Base-by-base conservation (phyloP, 2,888 invertebrate genomes). In the Machimus rusticus region DNA sequence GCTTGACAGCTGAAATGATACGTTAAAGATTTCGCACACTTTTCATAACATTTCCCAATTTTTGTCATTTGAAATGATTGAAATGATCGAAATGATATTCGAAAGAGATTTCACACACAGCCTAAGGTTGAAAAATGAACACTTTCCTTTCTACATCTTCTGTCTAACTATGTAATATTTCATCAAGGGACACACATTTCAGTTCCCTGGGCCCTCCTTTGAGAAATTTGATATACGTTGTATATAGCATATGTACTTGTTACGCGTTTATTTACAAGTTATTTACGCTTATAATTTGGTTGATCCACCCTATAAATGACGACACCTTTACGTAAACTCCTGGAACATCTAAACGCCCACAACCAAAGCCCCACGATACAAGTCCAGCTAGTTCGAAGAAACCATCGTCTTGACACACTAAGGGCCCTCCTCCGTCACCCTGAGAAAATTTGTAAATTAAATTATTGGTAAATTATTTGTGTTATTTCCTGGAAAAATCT, bases 251-350 rank as follows among this genome's bases (percentile, higher is more conserved):
- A n/a, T 51, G 5, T 37, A 57, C 14, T 86, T 86, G 12, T 46
- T 23, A 88, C 88, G 51, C 8, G 1, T 28, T 28, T 88, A 89
- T 92, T 92, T 96, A 96, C 93, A 96, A 95, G 93, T 98, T 98
- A 93, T 98, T 98, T 90, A 98, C 98, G 91, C 98, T 98, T 91
- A 98, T 98, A 90, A 98, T 98, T 94, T 98, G 98, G 94, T 98
- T 98, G 92, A 99, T 98, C 99, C 99, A 99, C 89, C 98, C 97
- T 90, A 98, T 97, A 93, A 98, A 99, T 74, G 98, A 95, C 4
- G 98, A 98, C 12, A 99, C 98, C 93, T 98, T 98, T 39, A 98
- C 98, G 92, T 99, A 99, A 88, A 99, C 98, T n/a, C 98, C 99
- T 43, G 99, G 99, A 86, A 98, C 98, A 93, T 98, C 97, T 88